Evolutionary conservation across 2,113 vertebrate genomes (phyloP).

Genomic region (Formicarius rufipectus): DNA sequence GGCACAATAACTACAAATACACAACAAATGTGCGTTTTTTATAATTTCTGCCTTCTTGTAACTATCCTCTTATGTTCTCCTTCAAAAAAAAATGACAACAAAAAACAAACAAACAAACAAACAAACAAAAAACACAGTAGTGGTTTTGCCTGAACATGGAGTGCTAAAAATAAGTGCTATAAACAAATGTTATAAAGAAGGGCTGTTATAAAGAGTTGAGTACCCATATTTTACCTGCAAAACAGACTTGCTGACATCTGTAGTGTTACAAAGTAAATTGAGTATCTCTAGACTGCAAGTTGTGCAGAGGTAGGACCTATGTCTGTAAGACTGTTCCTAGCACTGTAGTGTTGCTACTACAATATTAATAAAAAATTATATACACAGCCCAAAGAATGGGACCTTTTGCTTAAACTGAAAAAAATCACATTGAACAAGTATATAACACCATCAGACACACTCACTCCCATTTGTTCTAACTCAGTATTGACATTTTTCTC

Average conservation of each 20-base stretch:
- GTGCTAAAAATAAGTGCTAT: not conserved
- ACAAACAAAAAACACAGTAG: not conserved
- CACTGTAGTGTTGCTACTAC: not conserved
- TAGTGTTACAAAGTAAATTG: not conserved
- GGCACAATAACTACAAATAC: not conserved
- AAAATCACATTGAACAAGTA: not conserved
- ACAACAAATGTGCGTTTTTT: not conserved
- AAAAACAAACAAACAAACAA: too few species aligned
- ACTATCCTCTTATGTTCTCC: not conserved
- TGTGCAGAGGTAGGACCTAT: not conserved
- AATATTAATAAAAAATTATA: not conserved
- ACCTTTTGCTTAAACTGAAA: not conserved
- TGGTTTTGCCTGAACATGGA: not conserved
- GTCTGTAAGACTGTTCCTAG: not conserved
- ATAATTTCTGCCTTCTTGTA: not conserved
- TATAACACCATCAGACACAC: not conserved
- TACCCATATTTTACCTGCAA: not conserved
- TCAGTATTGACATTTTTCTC: conserved; percentile 18
- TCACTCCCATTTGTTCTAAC: not conserved
- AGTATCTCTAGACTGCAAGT: not conserved
- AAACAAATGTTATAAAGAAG: not conserved
- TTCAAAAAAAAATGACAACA: not conserved
- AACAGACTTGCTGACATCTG: not conserved
- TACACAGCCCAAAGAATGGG: not conserved
- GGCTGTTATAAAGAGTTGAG: not conserved